Evolutionary conservation across 2,888 invertebrate species (phyloP).

Genomic region (Myopa tessellatipennis): DNA sequence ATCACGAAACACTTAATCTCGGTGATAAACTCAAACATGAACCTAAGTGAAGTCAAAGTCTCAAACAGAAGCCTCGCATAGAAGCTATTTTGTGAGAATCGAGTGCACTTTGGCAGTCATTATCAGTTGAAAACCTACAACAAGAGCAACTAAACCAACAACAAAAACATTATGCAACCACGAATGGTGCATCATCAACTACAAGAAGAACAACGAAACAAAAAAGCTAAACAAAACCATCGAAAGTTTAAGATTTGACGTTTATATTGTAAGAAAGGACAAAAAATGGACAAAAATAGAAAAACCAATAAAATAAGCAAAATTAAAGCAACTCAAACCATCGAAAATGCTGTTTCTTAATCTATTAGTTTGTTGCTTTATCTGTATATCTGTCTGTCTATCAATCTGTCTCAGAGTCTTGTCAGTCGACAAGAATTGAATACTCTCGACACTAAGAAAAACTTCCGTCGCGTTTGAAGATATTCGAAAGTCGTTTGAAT

Average conservation of each 20-base stretch:
- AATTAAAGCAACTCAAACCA: too few species aligned
- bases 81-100: background rate
- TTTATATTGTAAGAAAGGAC: too few species aligned
- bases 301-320: too few species aligned
- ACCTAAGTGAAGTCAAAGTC: constrained; percentile 5
- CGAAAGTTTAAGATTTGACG: background rate
- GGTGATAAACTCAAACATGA: constrained; percentile 19
- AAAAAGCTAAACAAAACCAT: constrained; percentile 1
- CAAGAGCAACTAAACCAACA: background rate
- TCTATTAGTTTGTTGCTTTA: background rate
- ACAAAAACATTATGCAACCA: background rate
- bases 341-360: too few species aligned
- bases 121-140: constrained; percentile 20
- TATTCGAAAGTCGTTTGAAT: too few species aligned
- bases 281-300: too few species aligned
- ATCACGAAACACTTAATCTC: constrained; percentile 37
- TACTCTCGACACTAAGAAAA: too few species aligned
- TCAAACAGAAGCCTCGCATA: background rate
- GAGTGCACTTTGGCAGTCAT: constrained; percentile 9
- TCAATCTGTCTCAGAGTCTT: background rate
- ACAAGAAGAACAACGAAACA: background rate
- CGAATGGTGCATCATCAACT: too few species aligned
- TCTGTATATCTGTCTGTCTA: background rate
- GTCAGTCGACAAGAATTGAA: too few species aligned
- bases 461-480: too few species aligned